Percentiles rank a stretch among this genome's conserved stretches.
Conservation (phyloP, 92 coral and sea anemone species). For the Bergia sp. region DNA sequence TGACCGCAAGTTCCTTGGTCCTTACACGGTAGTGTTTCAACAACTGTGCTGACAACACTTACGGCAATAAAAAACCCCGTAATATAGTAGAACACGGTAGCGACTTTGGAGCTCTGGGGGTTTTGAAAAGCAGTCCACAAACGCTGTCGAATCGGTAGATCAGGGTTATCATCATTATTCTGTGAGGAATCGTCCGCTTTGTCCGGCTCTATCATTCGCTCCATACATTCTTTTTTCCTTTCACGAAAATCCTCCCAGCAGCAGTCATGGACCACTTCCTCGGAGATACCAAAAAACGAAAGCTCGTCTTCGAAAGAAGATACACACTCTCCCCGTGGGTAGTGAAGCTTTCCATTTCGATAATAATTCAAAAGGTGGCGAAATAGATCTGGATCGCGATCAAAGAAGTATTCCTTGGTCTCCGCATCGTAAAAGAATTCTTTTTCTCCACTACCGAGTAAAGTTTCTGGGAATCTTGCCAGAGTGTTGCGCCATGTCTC, state of each 20-base stretch:
- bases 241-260: conserved; percentile 99
- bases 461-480: conserved; percentile 98
- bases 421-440: conserved; percentile 96
- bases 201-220: conserved; percentile 93
- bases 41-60: conserved; percentile 96
- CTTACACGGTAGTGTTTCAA: conserved; percentile 90
- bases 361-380: conserved; percentile 96
- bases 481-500: conserved; percentile 99
- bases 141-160: conserved; percentile 84
- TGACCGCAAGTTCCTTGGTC: conserved; percentile 73
- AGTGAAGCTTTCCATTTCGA: conserved; percentile 97
- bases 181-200: conserved; percentile 93
- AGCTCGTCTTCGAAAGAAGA: conserved; percentile 97
- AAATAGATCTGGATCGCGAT: conserved; percentile 96
- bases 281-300: conserved; percentile 94
- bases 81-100: conserved; percentile 84
- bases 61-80: conserved; percentile 98
- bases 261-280: conserved; percentile 98
- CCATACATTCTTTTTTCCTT: conserved; percentile 96
- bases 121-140: conserved; percentile 99
- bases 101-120: conserved; percentile 95
- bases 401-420: conserved; percentile 95
- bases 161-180: conserved; percentile 85
- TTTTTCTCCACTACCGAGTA: conserved; percentile 97
- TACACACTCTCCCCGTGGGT: conserved; percentile 91